Evolutionary conservation across 1,140 invertebrate species (phyloP).

Genomic region (Drosophila rhopaloa): DNA sequence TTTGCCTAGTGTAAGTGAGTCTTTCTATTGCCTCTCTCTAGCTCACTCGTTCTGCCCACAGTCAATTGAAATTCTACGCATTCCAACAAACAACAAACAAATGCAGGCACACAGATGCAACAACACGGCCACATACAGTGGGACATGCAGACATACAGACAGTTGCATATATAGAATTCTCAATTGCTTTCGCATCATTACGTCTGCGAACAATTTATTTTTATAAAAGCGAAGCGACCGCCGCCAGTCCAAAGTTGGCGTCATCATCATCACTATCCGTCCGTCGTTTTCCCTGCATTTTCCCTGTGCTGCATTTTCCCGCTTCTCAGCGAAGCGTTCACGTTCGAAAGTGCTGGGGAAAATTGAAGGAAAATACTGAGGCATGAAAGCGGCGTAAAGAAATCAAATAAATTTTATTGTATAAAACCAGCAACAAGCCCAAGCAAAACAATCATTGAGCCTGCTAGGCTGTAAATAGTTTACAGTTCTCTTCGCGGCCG

Average conservation of each 20-base stretch:
- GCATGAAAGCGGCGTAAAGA: conserved; percentile 79
- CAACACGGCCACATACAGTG: conserved; percentile 11
- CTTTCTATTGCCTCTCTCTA: conserved; percentile 6
- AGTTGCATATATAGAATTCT: conserved; percentile 81
- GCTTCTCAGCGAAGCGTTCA: conserved; percentile 47
- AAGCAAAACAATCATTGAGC: conserved; percentile 72
- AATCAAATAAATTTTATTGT: conserved; percentile 83
- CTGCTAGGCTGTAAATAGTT: conserved; percentile 76
- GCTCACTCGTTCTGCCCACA: conserved; percentile 51
- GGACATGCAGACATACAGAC: conserved; percentile 40
- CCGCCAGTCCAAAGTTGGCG: conserved; percentile 48
- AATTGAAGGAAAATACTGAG: conserved; percentile 81
- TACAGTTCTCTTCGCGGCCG: conserved; percentile 73
- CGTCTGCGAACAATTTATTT: conserved; percentile 82
- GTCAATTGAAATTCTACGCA: conserved; percentile 82
- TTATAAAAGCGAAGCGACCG: conserved; percentile 77
- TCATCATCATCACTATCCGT: conserved; percentile 34
- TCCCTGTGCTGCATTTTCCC: conserved; percentile 36
- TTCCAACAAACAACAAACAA: conserved; percentile 81
- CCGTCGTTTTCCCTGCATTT: conserved; percentile 29
- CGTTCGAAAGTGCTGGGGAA: conserved; percentile 72
- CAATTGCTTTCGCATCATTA: conserved; percentile 83
- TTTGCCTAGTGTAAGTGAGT: conserved; percentile 24
- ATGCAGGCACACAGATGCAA: conserved; percentile 42
- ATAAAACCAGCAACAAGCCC: conserved; percentile 66